phyloP scores from a whole-genome alignment of 2,113 vertebrate genomes.

The Phaethon lepturus region DNA sequence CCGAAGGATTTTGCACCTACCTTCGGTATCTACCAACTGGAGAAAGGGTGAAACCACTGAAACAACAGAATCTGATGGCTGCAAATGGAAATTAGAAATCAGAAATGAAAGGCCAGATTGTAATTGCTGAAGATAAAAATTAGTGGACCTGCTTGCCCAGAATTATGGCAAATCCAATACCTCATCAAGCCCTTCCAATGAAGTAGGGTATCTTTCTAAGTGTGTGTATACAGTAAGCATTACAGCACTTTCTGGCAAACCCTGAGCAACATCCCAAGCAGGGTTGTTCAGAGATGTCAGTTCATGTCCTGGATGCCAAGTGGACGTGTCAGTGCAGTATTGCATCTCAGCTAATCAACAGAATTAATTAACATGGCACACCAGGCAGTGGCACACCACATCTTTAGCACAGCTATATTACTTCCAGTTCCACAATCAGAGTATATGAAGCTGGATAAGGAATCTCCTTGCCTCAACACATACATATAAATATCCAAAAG shows the following conservation, averaged over 20 bases:
- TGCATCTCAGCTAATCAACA: background rate
- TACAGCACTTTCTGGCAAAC: background rate
- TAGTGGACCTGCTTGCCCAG: background rate
- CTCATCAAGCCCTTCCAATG: background rate
- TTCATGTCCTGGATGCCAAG: background rate
- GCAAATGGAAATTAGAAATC: background rate
- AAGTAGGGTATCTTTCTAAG: background rate
- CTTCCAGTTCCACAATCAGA: background rate
- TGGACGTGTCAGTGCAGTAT: background rate
- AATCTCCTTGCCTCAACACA: background rate
- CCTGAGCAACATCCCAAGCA: background rate
- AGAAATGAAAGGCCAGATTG: background rate
- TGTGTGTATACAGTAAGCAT: background rate
- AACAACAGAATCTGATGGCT: background rate
- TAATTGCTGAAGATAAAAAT: background rate
- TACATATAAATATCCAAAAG: background rate
- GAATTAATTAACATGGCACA: background rate
- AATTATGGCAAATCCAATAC: background rate
- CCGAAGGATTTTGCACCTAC: background rate
- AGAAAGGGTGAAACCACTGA: background rate
- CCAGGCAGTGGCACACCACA: background rate
- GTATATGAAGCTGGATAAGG: background rate
- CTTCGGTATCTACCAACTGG: background rate
- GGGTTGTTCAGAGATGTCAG: background rate
- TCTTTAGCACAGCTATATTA: background rate